These are phyloP conservation scores for Mythimna ferrago DNA, from an alignment of 2,888 invertebrate species.

Conservation along the genomic window DNA sequence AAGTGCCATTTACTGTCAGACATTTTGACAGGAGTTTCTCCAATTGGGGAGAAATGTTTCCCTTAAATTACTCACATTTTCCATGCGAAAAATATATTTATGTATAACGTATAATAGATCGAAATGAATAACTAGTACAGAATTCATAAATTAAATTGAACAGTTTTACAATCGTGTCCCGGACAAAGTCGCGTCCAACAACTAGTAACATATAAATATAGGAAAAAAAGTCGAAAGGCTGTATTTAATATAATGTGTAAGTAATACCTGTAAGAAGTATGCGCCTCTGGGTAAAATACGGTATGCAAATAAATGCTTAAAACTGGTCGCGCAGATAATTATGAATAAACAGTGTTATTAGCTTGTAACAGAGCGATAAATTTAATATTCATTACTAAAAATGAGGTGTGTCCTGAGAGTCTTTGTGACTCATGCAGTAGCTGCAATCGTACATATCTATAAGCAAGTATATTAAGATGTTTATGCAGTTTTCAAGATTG, in stretches of 20 bases:
- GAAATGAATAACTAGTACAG: too few species aligned
- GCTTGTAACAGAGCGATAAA: constrained; percentile 61
- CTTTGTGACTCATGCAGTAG: constrained; percentile 57
- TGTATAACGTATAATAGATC: too few species aligned
- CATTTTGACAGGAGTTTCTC: too few species aligned
- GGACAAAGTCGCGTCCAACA: too few species aligned
- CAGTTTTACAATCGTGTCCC: too few species aligned
- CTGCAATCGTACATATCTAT: constrained; percentile 19
- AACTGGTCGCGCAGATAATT: constrained; percentile 64
- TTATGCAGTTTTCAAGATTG: constrained; percentile 19
- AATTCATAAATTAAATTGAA: too few species aligned
- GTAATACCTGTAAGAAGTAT: constrained; percentile 39
- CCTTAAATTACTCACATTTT: too few species aligned
- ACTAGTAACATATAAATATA: constrained; percentile 1
- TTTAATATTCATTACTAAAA: constrained; percentile 63
- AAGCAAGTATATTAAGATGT: constrained; percentile 7
- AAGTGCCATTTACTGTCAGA: neutral
- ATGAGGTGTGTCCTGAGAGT: constrained; percentile 60
- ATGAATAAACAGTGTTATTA: constrained; percentile 67
- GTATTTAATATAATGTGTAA: constrained; percentile 21
- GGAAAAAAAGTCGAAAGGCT: constrained; percentile 22
- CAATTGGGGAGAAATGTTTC: neutral
- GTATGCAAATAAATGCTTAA: constrained; percentile 65
- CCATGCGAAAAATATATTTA: too few species aligned
- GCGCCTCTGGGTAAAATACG: constrained; percentile 39